phyloP scores from a whole-genome alignment of 2,113 vertebrate genomes.

The Callospermophilus lateralis region DNA sequence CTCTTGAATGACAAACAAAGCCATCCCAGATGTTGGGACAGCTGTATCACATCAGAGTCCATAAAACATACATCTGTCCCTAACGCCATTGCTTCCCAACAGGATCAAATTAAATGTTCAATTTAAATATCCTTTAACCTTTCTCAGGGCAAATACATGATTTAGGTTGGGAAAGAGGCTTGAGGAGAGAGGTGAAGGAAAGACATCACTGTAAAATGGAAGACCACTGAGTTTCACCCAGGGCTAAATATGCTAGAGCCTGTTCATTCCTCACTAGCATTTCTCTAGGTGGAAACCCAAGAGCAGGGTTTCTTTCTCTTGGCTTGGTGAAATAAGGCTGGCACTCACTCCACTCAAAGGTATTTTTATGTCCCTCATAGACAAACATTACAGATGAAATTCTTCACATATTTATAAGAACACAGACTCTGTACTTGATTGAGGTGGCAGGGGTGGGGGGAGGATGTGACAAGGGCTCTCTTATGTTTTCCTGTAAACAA shows the following conservation, averaged over 20 bases:
- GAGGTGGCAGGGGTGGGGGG: neutral
- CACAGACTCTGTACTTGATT: conserved; percentile 80
- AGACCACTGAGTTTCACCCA: conserved; percentile 49
- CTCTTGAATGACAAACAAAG: conserved; percentile 87
- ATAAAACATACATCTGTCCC: conserved; percentile 80
- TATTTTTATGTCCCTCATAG: conserved; percentile 86
- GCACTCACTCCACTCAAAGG: conserved; percentile 64
- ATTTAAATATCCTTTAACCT: conserved; percentile 71
- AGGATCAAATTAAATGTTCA: conserved; percentile 83
- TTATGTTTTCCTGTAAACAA: conserved; percentile 86
- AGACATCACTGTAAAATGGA: conserved; percentile 69
- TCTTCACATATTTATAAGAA: conserved; percentile 88
- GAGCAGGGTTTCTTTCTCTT: conserved; percentile 62
- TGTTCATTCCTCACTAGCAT: conserved; percentile 42
- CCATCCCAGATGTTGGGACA: conserved; percentile 85
- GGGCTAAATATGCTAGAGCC: conserved; percentile 60
- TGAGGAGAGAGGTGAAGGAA: neutral
- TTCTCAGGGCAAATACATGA: conserved; percentile 47
- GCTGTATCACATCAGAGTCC: conserved; percentile 85
- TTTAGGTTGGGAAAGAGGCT: conserved; percentile 41
- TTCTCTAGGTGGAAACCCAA: conserved; percentile 57
- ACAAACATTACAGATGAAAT: conserved; percentile 87
- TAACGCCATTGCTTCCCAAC: conserved; percentile 84
- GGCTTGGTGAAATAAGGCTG: conserved; percentile 60
- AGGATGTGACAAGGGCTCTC: conserved; percentile 81